A percentile compares a stretch with the other conserved stretches of the same genome.
phyloP scores from a whole-genome alignment of 2,888 invertebrate genomes.

The Pelosia muscerda region DNA sequence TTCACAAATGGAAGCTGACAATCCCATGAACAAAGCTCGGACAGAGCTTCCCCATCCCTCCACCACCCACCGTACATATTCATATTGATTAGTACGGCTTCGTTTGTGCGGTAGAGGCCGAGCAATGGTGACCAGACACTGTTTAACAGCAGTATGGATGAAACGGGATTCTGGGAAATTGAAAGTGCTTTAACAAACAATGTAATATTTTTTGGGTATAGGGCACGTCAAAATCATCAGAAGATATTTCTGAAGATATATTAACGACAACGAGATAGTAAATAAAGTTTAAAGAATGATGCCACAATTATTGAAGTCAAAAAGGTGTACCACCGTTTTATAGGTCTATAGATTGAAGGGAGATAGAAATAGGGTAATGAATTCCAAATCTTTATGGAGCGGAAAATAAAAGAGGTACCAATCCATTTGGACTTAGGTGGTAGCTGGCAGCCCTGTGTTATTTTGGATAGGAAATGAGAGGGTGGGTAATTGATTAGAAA shows the following conservation, averaged over 20 bases:
- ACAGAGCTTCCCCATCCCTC: neutral
- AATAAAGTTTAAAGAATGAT: neutral
- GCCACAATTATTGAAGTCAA: neutral
- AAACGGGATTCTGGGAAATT: neutral
- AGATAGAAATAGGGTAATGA: neutral
- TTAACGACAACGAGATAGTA: neutral
- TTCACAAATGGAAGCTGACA: neutral
- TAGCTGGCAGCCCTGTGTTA: too few relatives aligned
- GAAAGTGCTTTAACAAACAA: neutral
- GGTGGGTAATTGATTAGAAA: too few relatives aligned
- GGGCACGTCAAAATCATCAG: neutral
- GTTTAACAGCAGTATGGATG: too few relatives aligned
- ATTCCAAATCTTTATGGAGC: neutral
- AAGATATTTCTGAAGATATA: too few relatives aligned
- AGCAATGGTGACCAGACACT: neutral
- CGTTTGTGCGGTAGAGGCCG: neutral
- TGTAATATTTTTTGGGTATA: too few relatives aligned
- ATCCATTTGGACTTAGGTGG: neutral
- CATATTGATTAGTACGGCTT: conserved; percentile 16
- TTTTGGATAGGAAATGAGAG: too few relatives aligned
- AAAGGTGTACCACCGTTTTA: neutral
- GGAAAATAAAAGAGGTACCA: neutral
- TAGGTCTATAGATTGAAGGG: neutral
- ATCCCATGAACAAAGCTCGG: conserved; percentile 4
- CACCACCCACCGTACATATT: conserved; percentile 7